A percentile compares a stretch with the other conserved stretches of the same genome.
Evolutionary conservation across 2,888 invertebrate species (phyloP).

Genomic region (Agapetus fuscipes): DNA sequence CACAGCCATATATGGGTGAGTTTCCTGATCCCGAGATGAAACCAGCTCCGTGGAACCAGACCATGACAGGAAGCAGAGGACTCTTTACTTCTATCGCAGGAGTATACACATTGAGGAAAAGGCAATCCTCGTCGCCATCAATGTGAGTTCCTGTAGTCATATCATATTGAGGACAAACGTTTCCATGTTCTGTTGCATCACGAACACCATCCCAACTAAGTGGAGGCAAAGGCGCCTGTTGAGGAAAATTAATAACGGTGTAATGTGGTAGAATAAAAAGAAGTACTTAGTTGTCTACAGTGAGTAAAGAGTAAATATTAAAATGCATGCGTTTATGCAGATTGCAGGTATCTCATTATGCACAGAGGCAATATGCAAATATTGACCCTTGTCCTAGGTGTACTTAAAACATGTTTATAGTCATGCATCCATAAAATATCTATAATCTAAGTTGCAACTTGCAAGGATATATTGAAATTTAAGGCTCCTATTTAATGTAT

Average conservation of each 20-base stretch:
- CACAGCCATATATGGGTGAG: conserved; percentile 31
- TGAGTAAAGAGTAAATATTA: too few relatives aligned
- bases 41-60: conserved; percentile 31
- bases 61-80: conserved; percentile 26
- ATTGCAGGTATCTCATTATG: too few relatives aligned
- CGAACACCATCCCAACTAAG: conserved; percentile 33
- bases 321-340: too few relatives aligned
- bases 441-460: too few relatives aligned
- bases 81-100: conserved; percentile 21
- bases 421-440: too few relatives aligned
- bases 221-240: conserved; percentile 31
- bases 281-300: too few relatives aligned
- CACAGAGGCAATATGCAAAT: too few relatives aligned
- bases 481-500: too few relatives aligned
- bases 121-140: conserved; percentile 31
- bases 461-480: too few relatives aligned
- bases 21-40: conserved; percentile 31
- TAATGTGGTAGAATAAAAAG: too few relatives aligned
- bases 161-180: conserved; percentile 28
- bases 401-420: too few relatives aligned
- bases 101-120: conserved; percentile 36
- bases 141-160: conserved; percentile 27
- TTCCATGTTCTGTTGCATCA: conserved; percentile 30
- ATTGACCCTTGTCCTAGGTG: too few relatives aligned
- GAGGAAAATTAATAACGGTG: background rate